A percentile compares a stretch with the other conserved stretches of the same genome.
phyloP scores from a whole-genome alignment of 1,140 invertebrate species.

The Riptortus pedestris region DNA sequence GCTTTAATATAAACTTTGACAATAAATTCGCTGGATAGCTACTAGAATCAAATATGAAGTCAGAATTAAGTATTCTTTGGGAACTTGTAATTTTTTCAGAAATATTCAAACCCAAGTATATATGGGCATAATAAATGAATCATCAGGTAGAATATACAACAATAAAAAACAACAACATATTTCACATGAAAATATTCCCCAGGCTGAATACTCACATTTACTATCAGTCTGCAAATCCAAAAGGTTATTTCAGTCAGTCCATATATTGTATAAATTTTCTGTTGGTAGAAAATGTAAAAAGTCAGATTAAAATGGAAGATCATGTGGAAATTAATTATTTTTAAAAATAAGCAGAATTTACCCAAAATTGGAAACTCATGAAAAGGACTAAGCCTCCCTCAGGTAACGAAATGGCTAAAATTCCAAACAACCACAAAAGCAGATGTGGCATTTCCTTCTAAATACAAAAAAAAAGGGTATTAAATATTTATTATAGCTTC shows the following conservation, averaged over 20 bases:
- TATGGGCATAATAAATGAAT: too few species aligned
- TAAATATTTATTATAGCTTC: too few species aligned
- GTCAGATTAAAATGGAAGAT: not conserved
- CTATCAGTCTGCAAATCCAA: conserved; percentile 32
- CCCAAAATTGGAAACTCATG: conserved; percentile 40
- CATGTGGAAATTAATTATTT: not conserved
- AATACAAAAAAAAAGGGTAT: conserved; percentile 27
- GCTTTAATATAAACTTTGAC: too few species aligned
- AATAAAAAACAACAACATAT: too few species aligned
- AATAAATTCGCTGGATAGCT: too few species aligned
- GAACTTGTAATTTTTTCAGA: not conserved
- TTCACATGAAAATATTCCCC: too few species aligned
- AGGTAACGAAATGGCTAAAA: conserved; percentile 37
- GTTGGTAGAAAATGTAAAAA: conserved; percentile 24
- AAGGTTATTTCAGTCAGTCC: conserved; percentile 34
- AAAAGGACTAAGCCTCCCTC: conserved; percentile 39
- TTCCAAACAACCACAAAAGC: conserved; percentile 37
- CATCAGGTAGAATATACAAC: too few species aligned
- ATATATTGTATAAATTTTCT: conserved; percentile 33
- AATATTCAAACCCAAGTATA: not conserved
- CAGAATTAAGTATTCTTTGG: not conserved
- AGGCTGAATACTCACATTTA: conserved; percentile 28
- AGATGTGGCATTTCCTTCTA: conserved; percentile 36
- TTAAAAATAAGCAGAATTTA: conserved; percentile 26
- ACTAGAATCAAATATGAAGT: conserved; percentile 2